Evolutionary conservation across 2,888 invertebrate species (phyloP), one percentile per base, ranked within the genome.

Genomic region (Mythimna impura): DNA sequence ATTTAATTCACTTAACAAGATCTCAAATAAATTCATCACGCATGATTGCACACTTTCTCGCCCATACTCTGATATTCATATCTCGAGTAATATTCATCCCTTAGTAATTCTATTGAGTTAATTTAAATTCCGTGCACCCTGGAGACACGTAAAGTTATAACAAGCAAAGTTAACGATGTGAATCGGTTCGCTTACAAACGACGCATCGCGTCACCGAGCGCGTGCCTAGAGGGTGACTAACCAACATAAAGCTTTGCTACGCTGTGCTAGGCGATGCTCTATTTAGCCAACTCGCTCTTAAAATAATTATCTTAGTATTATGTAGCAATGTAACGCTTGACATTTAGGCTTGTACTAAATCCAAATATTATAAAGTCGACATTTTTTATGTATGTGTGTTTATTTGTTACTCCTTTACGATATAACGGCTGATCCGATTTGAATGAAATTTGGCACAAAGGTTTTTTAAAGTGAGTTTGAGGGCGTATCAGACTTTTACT

Each of bases 141-240:
- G 80, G 91, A 91, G 91, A 89, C 86, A 87, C 88, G 89, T 91
- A 90, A 93, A 94, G 92, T 94, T 94, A 93, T 94, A 95, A 95
- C 93, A 93, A 94, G 95, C 91, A 91, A 93, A 95, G 94, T 94
- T 94, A 93, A 94, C 93, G 92, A 93, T 90, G 90, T 90, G 89
- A 89, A 92, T 89, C 90, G 82, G 82, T 89, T 87, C 85, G 84
- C 84, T 88, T 87, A 89, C 90, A 90, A 93, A 91, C 89, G 90
- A 88, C 80, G 86, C 86, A 87, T 88, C 89, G 89, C 89, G 89
- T 90, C 91, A 91, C 84, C 89, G 85, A 83, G 80, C 87, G 84
- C 80, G 81, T 83, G 83, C 81, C 82, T 80, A 36, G 7, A 66
- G 81, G 76, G 1, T 43, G 36, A 54, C 66, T 54, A 30, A 64